Evolutionary conservation across 1,140 invertebrate genomes (phyloP).

Genomic region (Globodera rostochiensis): DNA sequence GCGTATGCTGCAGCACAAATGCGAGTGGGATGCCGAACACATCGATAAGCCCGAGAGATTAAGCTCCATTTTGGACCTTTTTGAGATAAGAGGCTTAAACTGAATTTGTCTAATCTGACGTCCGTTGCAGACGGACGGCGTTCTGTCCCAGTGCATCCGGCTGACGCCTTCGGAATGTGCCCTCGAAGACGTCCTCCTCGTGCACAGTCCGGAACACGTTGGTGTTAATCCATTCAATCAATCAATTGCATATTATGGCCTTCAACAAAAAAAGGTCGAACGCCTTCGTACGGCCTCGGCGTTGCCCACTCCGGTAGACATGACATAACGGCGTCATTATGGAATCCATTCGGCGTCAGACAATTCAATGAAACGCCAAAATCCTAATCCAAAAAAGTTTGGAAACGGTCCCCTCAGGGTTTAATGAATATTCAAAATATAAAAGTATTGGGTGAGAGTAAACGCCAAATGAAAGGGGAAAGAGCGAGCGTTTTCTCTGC

Average conservation of each 20-base stretch:
- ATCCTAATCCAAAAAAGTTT: no score
- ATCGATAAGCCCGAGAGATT: conserved; percentile 67
- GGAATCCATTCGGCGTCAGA: no score
- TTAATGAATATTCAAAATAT: no score
- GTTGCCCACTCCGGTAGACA: not conserved
- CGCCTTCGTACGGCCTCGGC: not conserved
- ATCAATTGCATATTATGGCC: no score
- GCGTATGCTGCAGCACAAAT: conserved; percentile 64
- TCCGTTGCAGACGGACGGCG: conserved; percentile 34
- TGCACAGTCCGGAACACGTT: conserved; percentile 30
- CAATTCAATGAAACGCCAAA: no score
- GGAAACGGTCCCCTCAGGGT: no score
- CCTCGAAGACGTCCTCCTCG: conserved; percentile 35
- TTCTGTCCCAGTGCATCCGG: conserved; percentile 37
- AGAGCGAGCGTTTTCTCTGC: no score
- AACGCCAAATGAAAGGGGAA: no score
- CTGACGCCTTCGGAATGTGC: conserved; percentile 21
- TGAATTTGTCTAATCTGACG: not conserved
- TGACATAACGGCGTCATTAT: no score
- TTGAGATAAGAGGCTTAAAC: conserved; percentile 54
- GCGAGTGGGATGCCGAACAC: conserved; percentile 65
- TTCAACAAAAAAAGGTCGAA: not conserved
- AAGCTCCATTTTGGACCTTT: conserved; percentile 58
- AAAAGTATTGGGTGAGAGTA: no score
- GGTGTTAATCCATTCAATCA: not conserved